Evolutionary conservation across 35 echinoderm and acorn worm species (phyloP).

Genomic region (Strongylocentrotus purpuratus): DNA sequence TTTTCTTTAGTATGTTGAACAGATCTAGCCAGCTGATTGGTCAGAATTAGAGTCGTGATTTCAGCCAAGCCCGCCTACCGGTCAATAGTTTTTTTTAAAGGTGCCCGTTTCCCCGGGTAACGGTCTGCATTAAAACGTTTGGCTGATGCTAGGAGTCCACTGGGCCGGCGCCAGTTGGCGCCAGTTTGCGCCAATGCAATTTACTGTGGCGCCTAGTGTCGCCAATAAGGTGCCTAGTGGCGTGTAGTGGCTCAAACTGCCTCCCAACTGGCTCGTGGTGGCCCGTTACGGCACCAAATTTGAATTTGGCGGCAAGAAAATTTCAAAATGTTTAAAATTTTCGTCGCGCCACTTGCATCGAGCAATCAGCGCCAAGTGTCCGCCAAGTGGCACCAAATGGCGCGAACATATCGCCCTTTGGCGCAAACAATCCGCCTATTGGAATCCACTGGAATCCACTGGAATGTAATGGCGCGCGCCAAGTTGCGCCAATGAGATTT

Average conservation of each 20-base stretch:
- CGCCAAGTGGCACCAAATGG: constrained; percentile 47
- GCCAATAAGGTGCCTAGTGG: constrained; percentile 8
- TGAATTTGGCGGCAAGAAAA: too few species aligned
- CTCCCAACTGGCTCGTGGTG: constrained; percentile 26
- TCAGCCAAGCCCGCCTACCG: too few species aligned
- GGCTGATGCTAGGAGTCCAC: background rate
- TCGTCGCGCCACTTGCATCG: too few species aligned
- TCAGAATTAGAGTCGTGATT: too few species aligned
- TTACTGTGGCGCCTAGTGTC: background rate
- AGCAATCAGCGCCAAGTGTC: constrained; percentile 25
- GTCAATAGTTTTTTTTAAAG: too few species aligned
- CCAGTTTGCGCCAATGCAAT: background rate
- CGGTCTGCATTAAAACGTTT: too few species aligned
- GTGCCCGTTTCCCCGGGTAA: too few species aligned
- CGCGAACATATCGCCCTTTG: constrained; percentile 42
- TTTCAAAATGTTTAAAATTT: too few species aligned
- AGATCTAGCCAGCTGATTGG: too few species aligned
- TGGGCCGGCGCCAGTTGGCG: background rate
- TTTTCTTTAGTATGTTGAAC: too few species aligned
- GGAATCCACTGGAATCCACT: constrained; percentile 55
- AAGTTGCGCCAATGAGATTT: too few species aligned
- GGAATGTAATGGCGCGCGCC: too few species aligned
- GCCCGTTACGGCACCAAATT: background rate
- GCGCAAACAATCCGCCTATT: constrained; percentile 52
- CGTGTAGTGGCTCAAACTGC: constrained; percentile 6